Evolutionary conservation across 2,888 invertebrate species (phyloP).

Genomic region (Melanotus villosus): DNA sequence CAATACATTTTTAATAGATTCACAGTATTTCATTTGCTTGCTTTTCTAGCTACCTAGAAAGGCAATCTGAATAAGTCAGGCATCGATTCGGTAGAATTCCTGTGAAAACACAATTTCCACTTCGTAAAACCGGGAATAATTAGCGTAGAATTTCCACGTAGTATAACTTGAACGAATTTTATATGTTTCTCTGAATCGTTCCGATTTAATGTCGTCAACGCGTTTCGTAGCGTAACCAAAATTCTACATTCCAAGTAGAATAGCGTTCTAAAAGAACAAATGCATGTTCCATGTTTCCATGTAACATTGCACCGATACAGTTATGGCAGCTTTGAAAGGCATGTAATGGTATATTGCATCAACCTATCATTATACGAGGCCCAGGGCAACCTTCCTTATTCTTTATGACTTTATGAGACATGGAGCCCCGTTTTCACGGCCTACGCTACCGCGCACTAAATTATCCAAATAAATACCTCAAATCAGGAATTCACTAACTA

Average conservation of each 20-base stretch:
- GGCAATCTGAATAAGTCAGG: no score
- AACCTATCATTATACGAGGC: slow-evolving; percentile 43
- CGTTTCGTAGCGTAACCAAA: no score
- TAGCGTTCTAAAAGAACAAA: slow-evolving; percentile 1
- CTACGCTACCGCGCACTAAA: slow-evolving; percentile 47
- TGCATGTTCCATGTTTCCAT: slow-evolving; percentile 18
- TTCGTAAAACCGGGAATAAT: no score
- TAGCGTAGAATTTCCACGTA: no score
- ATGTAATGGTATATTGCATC: slow-evolving; percentile 33
- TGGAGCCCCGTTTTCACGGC: slow-evolving; percentile 37
- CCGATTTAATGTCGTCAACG: no score
- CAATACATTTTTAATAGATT: no score
- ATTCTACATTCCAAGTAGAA: background rate
- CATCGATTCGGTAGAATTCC: no score
- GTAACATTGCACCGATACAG: slow-evolving; percentile 22
- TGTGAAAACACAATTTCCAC: no score
- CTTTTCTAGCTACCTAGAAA: no score
- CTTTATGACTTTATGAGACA: slow-evolving; percentile 5
- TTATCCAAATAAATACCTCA: slow-evolving; percentile 25
- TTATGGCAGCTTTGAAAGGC: slow-evolving; percentile 19
- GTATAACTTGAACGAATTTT: no score
- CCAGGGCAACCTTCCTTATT: slow-evolving; percentile 26
- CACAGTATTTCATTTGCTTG: no score
- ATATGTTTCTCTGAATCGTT: no score
- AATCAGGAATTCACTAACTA: slow-evolving; percentile 6